Evolutionary conservation across 2,797 vertebrate genomes (phyloP).

Genomic region (Pagetopsis macropterus): DNA sequence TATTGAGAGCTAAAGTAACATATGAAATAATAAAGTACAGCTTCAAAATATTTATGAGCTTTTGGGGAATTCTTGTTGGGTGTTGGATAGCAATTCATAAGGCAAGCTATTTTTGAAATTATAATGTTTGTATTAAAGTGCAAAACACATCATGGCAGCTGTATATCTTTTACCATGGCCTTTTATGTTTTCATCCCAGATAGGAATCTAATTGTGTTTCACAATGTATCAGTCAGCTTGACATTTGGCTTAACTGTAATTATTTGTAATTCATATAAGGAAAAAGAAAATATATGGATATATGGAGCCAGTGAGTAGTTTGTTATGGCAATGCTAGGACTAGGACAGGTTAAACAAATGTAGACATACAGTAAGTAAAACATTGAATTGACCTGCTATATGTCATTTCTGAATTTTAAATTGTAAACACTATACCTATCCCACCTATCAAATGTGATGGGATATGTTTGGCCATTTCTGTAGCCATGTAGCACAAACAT

Average conservation of each 20-base stretch:
- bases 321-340: too few species aligned
- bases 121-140: background rate
- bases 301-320: too few species aligned
- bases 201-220: background rate
- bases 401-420: too few species aligned
- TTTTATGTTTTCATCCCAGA: background rate
- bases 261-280: too few species aligned
- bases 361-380: too few species aligned
- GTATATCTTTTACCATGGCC: background rate
- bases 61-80: background rate
- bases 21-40: fast-evolving
- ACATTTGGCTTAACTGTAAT: background rate
- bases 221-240: background rate
- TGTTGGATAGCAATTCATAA: background rate
- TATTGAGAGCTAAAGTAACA: background rate
- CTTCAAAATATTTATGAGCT: background rate
- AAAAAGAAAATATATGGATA: too few species aligned
- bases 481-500: too few species aligned
- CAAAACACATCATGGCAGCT: background rate
- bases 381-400: too few species aligned
- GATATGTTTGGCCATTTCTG: too few species aligned
- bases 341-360: too few species aligned
- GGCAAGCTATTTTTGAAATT: background rate
- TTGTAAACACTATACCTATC: too few species aligned
- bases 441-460: too few species aligned